Base-by-base conservation (phyloP, 2,888 invertebrate species). In the Polydesmus complanatus region DNA sequence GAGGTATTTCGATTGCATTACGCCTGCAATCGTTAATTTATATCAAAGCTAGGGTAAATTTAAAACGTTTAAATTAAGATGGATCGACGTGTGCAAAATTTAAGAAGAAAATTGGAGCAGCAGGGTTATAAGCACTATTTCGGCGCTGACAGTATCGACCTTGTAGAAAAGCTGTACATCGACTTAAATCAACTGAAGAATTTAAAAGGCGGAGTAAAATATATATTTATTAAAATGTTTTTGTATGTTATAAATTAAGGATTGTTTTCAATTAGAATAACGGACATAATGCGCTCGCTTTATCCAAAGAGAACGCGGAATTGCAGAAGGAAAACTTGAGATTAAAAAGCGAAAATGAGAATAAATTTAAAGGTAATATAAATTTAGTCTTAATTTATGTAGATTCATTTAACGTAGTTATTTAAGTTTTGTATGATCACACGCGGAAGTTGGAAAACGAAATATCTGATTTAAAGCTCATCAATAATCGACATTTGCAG, bases 61-160 rank as follows among this genome's bases (percentile, higher is more conserved):
- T n/a, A n/a, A n/a, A n/a, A n/a, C n/a, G n/a, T n/a, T n/a, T n/a
- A n/a, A 37, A 37, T 37, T 37, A 27, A 11, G 21, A 58, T 58
- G 58, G 58, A 58, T n/a, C 37, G 23, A 21, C 50, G 52, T 27
- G 50, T 27, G 50, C 26, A 26, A 22, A 52, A 50, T 21, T 27
- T 58, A 22, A 26, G 58, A 5, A 58, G 52, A 21, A n/a, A 51
- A 8, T 27, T 58, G 51, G 58, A 58, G 50, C 58, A 52, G 23
- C 51, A 26, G 3, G 58, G 58, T 11, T 58, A 58, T 22, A 58
- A 22, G 22, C 58, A 52, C 5, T 52, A 19, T n/a, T 58, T 58
- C 22, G 52, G 25, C 18, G 18, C 21, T 3, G 52, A 52, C 23
- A 58, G 58, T 58, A 48, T 58, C 5, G 25, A 26, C 21, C 49